Evolutionary conservation across 2,797 vertebrate genomes (phyloP).

Genomic region (Coilia nasus): DNA sequence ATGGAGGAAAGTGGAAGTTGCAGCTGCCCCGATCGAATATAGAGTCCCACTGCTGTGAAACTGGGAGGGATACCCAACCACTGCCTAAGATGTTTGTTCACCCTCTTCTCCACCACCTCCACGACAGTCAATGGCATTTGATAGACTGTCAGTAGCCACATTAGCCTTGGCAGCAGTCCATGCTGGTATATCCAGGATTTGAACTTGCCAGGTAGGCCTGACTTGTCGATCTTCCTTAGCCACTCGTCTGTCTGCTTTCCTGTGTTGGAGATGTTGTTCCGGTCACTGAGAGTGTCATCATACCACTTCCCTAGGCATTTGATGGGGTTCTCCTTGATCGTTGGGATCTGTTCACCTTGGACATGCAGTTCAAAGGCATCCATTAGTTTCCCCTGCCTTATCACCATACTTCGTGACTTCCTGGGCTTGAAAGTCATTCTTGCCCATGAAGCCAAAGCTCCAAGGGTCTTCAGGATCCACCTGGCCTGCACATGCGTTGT

Average conservation of each 20-base stretch:
- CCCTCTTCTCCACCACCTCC: conserved; percentile 26
- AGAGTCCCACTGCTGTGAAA: neutral
- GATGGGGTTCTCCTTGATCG: conserved; percentile 20
- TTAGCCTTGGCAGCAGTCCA: conserved; percentile 29
- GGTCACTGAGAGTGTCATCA: conserved; percentile 15
- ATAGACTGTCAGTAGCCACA: conserved; percentile 34
- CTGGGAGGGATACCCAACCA: conserved; percentile 31
- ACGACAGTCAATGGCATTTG: conserved; percentile 34
- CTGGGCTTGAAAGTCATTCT: neutral
- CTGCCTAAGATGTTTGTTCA: conserved; percentile 6
- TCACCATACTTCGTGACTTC: neutral
- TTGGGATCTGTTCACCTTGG: conserved; percentile 1
- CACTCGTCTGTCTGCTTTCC: conserved; percentile 11
- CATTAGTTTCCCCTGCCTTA: no score
- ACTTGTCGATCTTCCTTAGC: conserved; percentile 1
- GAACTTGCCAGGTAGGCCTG: conserved; percentile 27
- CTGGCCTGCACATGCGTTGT: neutral
- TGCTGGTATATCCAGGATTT: conserved; percentile 36
- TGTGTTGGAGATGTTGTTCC: conserved; percentile 2
- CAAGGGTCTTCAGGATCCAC: neutral
- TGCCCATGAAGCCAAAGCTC: neutral
- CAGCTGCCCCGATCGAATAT: conserved; percentile 27
- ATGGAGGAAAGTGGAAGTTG: conserved; percentile 30
- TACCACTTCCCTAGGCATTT: conserved; percentile 29
- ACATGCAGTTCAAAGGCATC: neutral